Percentiles rank a stretch among this genome's conserved stretches.
Evolutionary conservation across 2,797 vertebrate species (phyloP).

Genomic region (Anniella stebbinsi): DNA sequence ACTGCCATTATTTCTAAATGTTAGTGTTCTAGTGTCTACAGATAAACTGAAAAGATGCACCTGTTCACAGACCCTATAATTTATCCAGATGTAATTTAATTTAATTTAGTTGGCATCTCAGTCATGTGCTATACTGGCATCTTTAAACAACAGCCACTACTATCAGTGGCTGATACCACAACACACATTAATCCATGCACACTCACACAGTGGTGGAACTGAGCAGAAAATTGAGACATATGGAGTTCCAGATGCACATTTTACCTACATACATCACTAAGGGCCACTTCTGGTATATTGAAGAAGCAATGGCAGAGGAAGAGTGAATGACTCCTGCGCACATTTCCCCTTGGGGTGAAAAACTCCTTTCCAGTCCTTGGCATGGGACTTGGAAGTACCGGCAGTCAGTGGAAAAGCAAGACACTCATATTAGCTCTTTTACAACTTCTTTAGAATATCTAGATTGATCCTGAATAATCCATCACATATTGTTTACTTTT

Average conservation of each 20-base stretch:
- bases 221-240: not conserved
- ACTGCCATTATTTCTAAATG: slow-evolving; percentile 30
- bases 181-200: not conserved
- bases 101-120: not conserved
- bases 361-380: not conserved
- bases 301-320: not conserved
- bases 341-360: not conserved
- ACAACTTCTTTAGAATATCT: not conserved
- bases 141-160: accelerated
- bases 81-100: not conserved
- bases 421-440: not conserved
- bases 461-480: not conserved
- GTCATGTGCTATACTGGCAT: not conserved
- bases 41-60: slow-evolving; percentile 20
- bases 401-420: not conserved
- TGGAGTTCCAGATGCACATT: not conserved
- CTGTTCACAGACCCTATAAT: not conserved
- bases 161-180: not conserved
- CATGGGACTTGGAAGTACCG: not conserved
- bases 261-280: not conserved
- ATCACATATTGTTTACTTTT: too few relatives aligned
- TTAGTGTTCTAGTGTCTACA: slow-evolving; percentile 22
- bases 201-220: not conserved
- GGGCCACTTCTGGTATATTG: not conserved
- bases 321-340: not conserved